Percentiles rank a stretch among this genome's conserved stretches.
These are phyloP conservation scores for Helleia helle DNA, from an alignment of 2,888 invertebrate species.

Conservation along the genomic window DNA sequence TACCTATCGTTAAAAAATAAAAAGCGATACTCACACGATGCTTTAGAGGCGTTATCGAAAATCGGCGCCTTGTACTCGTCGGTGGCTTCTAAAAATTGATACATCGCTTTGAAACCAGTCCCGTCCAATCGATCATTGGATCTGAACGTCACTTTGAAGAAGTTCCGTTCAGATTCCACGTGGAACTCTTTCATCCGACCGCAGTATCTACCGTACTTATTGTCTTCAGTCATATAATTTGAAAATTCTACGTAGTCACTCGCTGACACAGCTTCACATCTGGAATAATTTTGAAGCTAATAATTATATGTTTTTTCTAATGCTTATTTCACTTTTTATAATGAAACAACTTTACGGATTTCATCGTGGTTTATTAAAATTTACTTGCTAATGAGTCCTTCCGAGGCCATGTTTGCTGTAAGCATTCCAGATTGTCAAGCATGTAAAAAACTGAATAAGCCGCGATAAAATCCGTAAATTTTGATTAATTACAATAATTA, in stretches of 20 bases:
- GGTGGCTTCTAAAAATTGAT: conserved; percentile 85
- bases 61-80: conserved; percentile 69
- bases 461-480: no score
- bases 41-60: conserved; percentile 48
- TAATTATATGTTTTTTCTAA: no score
- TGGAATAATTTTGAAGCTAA: conserved; percentile 64
- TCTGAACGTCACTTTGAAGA: conserved; percentile 95
- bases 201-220: conserved; percentile 91
- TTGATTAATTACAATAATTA: no score
- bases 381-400: no score
- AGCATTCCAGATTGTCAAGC: no score
- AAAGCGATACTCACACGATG: conserved; percentile 39
- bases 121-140: conserved; percentile 96
- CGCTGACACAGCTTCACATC: conserved; percentile 91
- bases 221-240: conserved; percentile 92
- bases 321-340: no score
- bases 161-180: conserved; percentile 90
- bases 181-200: conserved; percentile 87
- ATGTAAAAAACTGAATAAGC: no score
- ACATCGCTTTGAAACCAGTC: conserved; percentile 94
- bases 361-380: not conserved
- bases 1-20: no score
- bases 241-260: conserved; percentile 98
- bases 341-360: no score
- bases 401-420: no score